Evolutionary conservation across 2,888 invertebrate species (phyloP).

Genomic region (Xanthia togata): DNA sequence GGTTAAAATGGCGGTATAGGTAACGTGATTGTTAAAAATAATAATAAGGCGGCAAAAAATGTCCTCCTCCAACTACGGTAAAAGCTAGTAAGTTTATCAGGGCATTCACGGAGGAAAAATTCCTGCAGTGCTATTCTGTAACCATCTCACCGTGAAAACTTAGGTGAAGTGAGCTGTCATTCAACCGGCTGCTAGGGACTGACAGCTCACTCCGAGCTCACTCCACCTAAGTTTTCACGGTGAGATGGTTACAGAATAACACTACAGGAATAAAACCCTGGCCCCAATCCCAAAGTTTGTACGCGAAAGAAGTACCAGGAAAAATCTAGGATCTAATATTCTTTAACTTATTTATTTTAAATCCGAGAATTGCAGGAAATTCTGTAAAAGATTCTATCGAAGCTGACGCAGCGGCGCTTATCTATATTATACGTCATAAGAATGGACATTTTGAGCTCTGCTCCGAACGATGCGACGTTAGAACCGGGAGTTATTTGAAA

Average conservation of each 20-base stretch:
- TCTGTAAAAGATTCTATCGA: slow-evolving; percentile 28
- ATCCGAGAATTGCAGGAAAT: slow-evolving; percentile 6
- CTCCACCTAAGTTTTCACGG: too few relatives aligned
- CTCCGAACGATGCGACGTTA: slow-evolving; percentile 33
- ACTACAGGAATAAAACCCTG: not conserved
- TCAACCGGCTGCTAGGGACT: too few relatives aligned
- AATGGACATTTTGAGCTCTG: slow-evolving; percentile 49
- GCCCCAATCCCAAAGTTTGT: not conserved
- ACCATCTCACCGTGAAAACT: too few relatives aligned
- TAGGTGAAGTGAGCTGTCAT: too few relatives aligned
- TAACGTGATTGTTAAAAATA: too few relatives aligned
- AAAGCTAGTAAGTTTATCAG: not conserved
- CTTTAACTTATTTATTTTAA: not conserved
- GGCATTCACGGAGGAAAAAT: not conserved
- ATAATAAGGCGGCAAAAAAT: too few relatives aligned
- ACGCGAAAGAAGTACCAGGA: not conserved
- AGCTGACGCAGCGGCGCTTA: slow-evolving; percentile 33
- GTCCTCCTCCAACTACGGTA: too few relatives aligned
- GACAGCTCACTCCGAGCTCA: too few relatives aligned
- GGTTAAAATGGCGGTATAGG: not conserved
- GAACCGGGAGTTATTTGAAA: slow-evolving; percentile 37
- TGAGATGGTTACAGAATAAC: too few relatives aligned
- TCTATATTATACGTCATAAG: slow-evolving; percentile 49
- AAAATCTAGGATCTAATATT: slow-evolving; percentile 11
- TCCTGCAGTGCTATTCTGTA: too few relatives aligned